phyloP scores from a whole-genome alignment of 1,140 invertebrate genomes.

The Agraylea sexmaculata region DNA sequence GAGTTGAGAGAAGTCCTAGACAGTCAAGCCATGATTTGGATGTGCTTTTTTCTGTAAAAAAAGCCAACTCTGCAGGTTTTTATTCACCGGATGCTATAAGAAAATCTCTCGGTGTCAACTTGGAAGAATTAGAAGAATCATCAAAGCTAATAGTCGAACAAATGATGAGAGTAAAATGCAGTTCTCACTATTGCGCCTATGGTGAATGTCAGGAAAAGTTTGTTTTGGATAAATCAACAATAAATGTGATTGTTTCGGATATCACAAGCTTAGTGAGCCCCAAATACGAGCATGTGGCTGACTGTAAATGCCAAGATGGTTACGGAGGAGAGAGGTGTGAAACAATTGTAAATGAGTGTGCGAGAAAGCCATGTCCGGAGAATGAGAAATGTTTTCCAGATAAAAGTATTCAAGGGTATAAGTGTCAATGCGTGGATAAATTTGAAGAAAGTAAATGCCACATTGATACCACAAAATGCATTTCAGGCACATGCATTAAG shows the following conservation, averaged over 20 bases:
- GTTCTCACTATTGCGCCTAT: slow-evolving; percentile 54
- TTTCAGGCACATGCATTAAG: slow-evolving; percentile 52
- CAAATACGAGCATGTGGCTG: slow-evolving; percentile 56
- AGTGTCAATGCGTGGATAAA: slow-evolving; percentile 66
- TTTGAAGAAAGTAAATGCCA: slow-evolving; percentile 56
- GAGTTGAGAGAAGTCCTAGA: slow-evolving; percentile 20
- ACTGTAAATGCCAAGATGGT: slow-evolving; percentile 72
- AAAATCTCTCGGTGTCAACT: slow-evolving; percentile 49
- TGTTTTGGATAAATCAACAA: slow-evolving; percentile 50
- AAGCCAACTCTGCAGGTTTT: slow-evolving; percentile 31
- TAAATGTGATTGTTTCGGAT: slow-evolving; percentile 58
- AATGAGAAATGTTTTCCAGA: slow-evolving; percentile 62
- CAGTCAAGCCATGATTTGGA: slow-evolving; percentile 54
- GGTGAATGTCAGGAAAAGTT: slow-evolving; percentile 70
- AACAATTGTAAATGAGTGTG: slow-evolving; percentile 64
- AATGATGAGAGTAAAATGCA: slow-evolving; percentile 61
- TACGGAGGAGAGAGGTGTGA: slow-evolving; percentile 58
- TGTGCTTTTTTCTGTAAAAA: slow-evolving; percentile 68
- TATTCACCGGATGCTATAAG: slow-evolving; percentile 49
- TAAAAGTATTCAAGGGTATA: slow-evolving; percentile 57
- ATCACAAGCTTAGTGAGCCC: slow-evolving; percentile 71
- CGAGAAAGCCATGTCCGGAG: slow-evolving; percentile 55
- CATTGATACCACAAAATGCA: slow-evolving; percentile 51
- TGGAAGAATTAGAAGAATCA: slow-evolving; percentile 55
- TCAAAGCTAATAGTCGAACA: slow-evolving; percentile 61